Base-by-base conservation (phyloP, 2,888 invertebrate species). In the Cryptosula pallasiana region DNA sequence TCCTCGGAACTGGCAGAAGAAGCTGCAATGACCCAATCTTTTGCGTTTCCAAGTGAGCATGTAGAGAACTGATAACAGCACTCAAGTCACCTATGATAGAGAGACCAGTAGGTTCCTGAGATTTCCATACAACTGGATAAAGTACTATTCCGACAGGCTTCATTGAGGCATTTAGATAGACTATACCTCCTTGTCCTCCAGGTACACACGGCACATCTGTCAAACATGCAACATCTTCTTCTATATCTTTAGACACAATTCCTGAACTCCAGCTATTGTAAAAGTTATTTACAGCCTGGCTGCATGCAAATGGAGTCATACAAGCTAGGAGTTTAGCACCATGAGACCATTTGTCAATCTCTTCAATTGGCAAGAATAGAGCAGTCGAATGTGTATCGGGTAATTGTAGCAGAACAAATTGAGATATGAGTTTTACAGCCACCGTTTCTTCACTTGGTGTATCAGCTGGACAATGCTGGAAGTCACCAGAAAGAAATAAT, bases 251-350 rank as follows among this genome's bases (percentile, higher is more conserved):
- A 29, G 63, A 63, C 27, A 63, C 63, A 2, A 63, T 25, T 3
- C 63, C 63, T 13, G 32, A 27, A 29, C 13, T 63, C 63, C 63
- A 63, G n/a, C 29, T 29, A n/a, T 63, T 63, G 63, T 25, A 63
- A 63, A 63, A 63, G 29, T 5, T 2, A 3, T 63, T 9, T 45
- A 45, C 20, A 27, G 29, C 34, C 13, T 34, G 13, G 34, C 32
- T 27, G 63, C 32, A 29, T 2, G 29, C 63, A 63, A 63, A 63
- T 63, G 63, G 63, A 13, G 63, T 63, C 3, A 5, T 29, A 32
- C 63, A 63, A 9, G 32, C 5, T 34, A 63, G 9, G 5, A 63
- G 9, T 3, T 63, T 16, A 3, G 13, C 32, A n/a, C 5, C 2
- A 32, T 27, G 3, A 32, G 5, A 13, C 13, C 3, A 5, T 32